Evolutionary conservation across 2,113 vertebrate species (phyloP), one percentile per base, ranked within the genome.

Genomic region (Barnardius zonarius): DNA sequence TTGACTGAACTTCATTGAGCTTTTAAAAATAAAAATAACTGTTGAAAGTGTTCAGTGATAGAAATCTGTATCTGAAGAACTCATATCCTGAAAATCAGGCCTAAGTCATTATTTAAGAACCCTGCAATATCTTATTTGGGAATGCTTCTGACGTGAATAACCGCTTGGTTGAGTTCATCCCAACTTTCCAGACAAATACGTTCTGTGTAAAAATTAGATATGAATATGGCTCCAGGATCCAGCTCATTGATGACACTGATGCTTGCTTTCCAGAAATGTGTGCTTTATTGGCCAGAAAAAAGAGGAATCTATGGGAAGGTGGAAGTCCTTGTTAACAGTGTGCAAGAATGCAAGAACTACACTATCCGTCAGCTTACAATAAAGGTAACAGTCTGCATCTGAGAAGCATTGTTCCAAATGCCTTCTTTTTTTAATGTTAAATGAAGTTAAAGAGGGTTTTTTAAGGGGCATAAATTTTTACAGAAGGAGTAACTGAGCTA

Each of bases 201-300:
- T 88, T 80, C 73, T 72, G 2, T 76, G 49, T 87, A 88, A 87
- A 67, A 61, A 27, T 54, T n/a, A 67, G 41, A 63, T 64, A 52
- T 23, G 12, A 52, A 30, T 74, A n/a, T 77, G 25, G 19, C 68
- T 84, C 11, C 59, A 83, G 41, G 33, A 75, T 91, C 49, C 54
- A 20, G 20, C 86, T 83, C 70, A 30, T 67, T 86, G n/a, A 64
- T 3, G 3, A 90, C 17, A 17, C 13, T 49, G 27, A 54, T 87
- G 35, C 66, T 95, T 85, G 41, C 54, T 91, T 68, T 95, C 63
- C 94, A 99, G 99, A 99, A 99, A 98, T 99, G 99, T 46, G 99
- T 99, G 18, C 98, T 99, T 17, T 99, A 99, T 90, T 99, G 99
- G 99, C 99, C 99, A 11, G 99, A 99, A 97, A 99, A 98, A 93